phyloP scores from a whole-genome alignment of 1,140 invertebrate species.

The Nilaparvata lugens region DNA sequence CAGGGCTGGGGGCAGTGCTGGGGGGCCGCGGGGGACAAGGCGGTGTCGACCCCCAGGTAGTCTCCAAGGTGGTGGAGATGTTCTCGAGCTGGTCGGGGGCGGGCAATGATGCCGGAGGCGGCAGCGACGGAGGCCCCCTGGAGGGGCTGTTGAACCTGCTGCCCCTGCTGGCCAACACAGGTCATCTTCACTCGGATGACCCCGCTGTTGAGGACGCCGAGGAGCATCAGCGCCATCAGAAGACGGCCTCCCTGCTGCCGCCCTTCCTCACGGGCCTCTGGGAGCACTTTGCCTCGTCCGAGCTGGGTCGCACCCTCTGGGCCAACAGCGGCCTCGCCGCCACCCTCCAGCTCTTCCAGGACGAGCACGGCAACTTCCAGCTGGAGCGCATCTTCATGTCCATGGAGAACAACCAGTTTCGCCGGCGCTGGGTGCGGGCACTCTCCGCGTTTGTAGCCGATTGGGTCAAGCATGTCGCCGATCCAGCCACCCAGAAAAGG shows the following conservation, averaged over 20 bases:
- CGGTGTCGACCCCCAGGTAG: conserved; percentile 41
- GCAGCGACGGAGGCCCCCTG: conserved; percentile 21
- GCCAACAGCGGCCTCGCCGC: conserved; percentile 57
- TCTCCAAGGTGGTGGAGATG: conserved; percentile 44
- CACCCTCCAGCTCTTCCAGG: conserved; percentile 47
- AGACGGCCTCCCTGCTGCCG: conserved; percentile 51
- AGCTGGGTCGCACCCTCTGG: conserved; percentile 60
- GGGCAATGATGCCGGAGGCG: conserved; percentile 10
- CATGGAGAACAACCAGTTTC: conserved; percentile 64
- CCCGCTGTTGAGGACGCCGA: conserved; percentile 34
- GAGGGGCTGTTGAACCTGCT: conserved; percentile 50
- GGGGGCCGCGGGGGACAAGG: conserved; percentile 31
- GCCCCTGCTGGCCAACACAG: conserved; percentile 43
- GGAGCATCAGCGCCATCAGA: conserved; percentile 44
- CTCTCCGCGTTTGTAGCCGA: conserved; percentile 63
- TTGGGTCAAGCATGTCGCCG: conserved; percentile 59
- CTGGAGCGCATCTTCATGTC: conserved; percentile 61
- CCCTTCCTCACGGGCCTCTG: conserved; percentile 64
- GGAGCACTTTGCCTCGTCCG: conserved; percentile 68
- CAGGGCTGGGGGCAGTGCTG: conserved; percentile 27
- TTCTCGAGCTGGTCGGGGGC: conserved; percentile 29
- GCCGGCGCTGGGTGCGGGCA: conserved; percentile 65
- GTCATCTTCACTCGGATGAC: conserved; percentile 28
- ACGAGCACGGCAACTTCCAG: conserved; percentile 51
- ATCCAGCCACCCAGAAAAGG: conserved; percentile 63